Percentiles rank a stretch among this genome's conserved stretches.
These are phyloP conservation scores for Platycnemis pennipes DNA, from an alignment of 2,888 invertebrate genomes.

Conservation along the genomic window DNA sequence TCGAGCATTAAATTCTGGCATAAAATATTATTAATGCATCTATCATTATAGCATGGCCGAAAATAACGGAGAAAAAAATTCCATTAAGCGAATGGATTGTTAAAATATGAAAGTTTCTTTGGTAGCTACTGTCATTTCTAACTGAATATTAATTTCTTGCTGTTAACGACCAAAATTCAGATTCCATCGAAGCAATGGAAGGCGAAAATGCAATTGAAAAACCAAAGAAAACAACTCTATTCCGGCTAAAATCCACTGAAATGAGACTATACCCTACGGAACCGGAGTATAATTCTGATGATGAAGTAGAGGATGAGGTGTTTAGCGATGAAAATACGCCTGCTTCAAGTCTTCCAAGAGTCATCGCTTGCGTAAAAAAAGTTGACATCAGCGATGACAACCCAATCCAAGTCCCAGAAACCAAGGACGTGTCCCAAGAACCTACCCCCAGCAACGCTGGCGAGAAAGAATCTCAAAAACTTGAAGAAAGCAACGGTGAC, in stretches of 20 bases:
- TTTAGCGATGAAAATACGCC: not conserved
- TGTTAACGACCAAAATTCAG: no score
- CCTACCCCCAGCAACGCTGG: not conserved
- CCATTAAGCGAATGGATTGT: no score
- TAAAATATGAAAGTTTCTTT: no score
- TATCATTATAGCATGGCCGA: no score
- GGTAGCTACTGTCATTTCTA: no score
- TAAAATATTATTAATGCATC: no score
- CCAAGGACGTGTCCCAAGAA: not conserved
- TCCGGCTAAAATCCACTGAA: conserved; percentile 73
- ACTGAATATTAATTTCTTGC: no score
- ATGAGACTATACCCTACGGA: conserved; percentile 70
- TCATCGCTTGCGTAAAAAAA: conserved; percentile 39
- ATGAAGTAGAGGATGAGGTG: conserved; percentile 69
- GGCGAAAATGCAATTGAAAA: conserved; percentile 68
- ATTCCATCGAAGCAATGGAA: not conserved
- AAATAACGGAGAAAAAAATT: no score
- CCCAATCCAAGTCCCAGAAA: not conserved
- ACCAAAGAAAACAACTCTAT: conserved; percentile 71
- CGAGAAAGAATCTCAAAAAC: not conserved
- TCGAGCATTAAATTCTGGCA: no score
- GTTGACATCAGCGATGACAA: not conserved
- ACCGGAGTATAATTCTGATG: conserved; percentile 70
- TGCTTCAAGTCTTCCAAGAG: not conserved
- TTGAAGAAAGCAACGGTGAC: not conserved